These are phyloP conservation scores for Leptogaster cylindrica DNA, from an alignment of 2,888 invertebrate genomes.

Conservation along the genomic window DNA sequence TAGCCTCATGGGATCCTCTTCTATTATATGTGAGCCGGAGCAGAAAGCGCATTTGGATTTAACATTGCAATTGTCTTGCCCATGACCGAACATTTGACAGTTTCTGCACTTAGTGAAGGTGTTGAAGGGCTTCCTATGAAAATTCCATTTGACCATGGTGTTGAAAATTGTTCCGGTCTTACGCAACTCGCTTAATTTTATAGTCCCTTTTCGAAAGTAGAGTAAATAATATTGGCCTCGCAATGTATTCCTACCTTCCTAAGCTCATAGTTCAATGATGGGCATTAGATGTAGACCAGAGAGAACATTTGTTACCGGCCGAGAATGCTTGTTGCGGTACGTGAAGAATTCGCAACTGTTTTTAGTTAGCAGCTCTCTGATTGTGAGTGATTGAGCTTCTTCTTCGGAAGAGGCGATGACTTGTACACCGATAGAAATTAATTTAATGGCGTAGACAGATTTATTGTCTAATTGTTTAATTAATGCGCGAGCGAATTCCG, in stretches of 20 bases:
- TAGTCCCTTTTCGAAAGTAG: not conserved
- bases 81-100: slow-evolving; percentile 5
- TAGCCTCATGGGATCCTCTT: too few species aligned
- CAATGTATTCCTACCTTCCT: not conserved
- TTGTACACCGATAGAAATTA: not conserved
- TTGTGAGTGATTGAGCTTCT: not conserved
- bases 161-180: not conserved
- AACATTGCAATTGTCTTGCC: not conserved
- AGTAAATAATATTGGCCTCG: not conserved
- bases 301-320: not conserved
- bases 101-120: not conserved
- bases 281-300: slow-evolving; percentile 6
- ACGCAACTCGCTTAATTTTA: not conserved
- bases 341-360: not conserved
- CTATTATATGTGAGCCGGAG: not conserved
- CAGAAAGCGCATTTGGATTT: not conserved
- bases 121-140: not conserved
- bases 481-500: not conserved
- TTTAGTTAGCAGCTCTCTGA: not conserved
- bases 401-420: not conserved
- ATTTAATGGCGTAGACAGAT: too few species aligned
- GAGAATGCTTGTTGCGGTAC: not conserved
- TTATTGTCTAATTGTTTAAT: too few species aligned
- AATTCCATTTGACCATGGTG: slow-evolving; percentile 1
- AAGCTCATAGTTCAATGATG: not conserved